A percentile compares a stretch with the other conserved stretches of the same genome.
Evolutionary conservation across 2,113 vertebrate species (phyloP).

Genomic region (Stomatorhinus ivindoensis): DNA sequence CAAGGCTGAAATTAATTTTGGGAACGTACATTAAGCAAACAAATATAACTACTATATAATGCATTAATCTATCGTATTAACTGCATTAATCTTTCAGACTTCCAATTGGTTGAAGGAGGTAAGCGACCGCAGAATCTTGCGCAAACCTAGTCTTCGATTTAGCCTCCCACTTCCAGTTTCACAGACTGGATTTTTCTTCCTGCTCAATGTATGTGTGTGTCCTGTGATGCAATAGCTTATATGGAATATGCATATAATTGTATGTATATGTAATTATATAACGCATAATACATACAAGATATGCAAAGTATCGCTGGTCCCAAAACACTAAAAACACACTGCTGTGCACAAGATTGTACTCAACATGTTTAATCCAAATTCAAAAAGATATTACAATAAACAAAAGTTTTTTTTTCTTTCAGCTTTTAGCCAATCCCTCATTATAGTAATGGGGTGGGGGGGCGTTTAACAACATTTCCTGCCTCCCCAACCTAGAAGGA

Average conservation of each 20-base stretch:
- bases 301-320: not conserved
- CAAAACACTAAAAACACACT: not conserved
- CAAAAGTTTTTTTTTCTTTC: not conserved
- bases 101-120: not conserved
- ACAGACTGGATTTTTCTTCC: not conserved
- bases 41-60: not conserved
- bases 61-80: not conserved
- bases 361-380: not conserved
- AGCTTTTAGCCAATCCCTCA: not conserved
- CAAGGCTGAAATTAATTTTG: not conserved
- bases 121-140: not conserved
- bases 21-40: not conserved
- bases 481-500: slow-evolving; percentile 43
- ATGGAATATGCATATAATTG: not conserved
- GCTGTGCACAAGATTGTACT: not conserved
- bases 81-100: not conserved
- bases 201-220: not conserved
- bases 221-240: not conserved
- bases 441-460: not conserved
- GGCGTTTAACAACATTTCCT: not conserved
- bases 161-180: not conserved
- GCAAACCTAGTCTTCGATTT: not conserved
- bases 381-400: not conserved
- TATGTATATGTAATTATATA: not conserved
- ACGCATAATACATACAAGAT: not conserved